phyloP scores from a whole-genome alignment of 2,113 vertebrate species.

The Urocitellus parryii region DNA sequence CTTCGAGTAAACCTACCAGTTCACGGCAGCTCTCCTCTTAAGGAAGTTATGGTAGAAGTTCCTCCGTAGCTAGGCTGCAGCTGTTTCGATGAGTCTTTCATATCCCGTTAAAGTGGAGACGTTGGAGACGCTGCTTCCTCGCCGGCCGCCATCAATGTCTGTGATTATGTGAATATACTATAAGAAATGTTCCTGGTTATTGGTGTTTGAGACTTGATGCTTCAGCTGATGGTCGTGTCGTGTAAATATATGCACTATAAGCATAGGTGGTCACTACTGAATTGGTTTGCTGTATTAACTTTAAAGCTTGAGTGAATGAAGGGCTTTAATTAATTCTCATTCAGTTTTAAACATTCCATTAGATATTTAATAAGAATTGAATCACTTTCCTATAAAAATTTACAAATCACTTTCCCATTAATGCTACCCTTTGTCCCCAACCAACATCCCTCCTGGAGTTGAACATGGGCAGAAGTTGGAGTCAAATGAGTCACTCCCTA shows the following conservation, averaged over 20 bases:
- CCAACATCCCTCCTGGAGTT: not conserved
- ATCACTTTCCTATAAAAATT: not conserved
- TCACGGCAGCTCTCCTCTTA: too few species aligned
- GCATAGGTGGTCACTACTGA: not conserved
- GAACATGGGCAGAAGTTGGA: not conserved
- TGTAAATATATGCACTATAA: not conserved
- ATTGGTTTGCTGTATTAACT: not conserved
- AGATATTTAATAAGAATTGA: not conserved
- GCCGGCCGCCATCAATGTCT: too few species aligned
- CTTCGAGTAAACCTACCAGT: too few species aligned
- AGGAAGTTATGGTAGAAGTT: too few species aligned
- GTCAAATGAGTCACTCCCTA: not conserved
- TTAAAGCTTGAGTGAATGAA: not conserved
- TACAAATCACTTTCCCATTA: not conserved
- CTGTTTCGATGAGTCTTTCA: too few species aligned
- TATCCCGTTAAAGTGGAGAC: too few species aligned
- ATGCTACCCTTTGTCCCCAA: not conserved
- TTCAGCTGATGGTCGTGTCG: not conserved
- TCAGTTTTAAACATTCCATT: not conserved
- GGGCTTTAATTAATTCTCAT: not conserved
- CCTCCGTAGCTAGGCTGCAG: too few species aligned
- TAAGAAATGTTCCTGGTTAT: not conserved
- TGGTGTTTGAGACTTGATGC: not conserved
- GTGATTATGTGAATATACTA: not conserved
- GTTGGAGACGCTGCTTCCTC: too few species aligned